Base-by-base conservation (phyloP, 2,113 vertebrate genomes). In the Lepisosteus oculatus region DNA sequence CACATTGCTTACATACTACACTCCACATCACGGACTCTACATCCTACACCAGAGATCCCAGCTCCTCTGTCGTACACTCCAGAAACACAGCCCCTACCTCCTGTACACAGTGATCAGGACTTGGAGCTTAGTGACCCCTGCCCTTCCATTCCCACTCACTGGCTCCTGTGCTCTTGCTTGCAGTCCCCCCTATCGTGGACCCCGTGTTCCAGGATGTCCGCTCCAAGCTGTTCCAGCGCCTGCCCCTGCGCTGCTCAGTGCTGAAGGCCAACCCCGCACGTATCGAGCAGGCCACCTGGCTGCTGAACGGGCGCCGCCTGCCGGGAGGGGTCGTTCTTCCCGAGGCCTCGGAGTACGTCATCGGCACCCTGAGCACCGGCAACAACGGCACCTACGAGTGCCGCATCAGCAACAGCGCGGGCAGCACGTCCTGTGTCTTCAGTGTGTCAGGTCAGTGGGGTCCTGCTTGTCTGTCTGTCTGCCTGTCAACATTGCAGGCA, bases 301-400 rank as follows among this genome's bases (percentile, higher is more conserved):
- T 87, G 66, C 93, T 94, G 76, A 96, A 95, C 0, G 93, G 93
- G 2, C 89, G 90, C 6, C 86, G 91, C 4, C 69, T 96, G 67
- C 86, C 81, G 0, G 90, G 90, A 67, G 89, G 92, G 0, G 84
- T 84, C 0, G 78, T 81, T 74, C 84, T 93, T 64, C 92, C 93
- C 66, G 95, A 95, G 72, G 90, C 86, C 51, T 95, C 95, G 0
- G 94, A 96, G 81, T 84, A 93, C 42, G 94, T 89, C 78, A 93
- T 99, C 69, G 94, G 95, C 71, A 85, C 84, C 0, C 82, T 98
- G 67, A 94, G 91, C 44, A 88, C 87, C 3, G 90, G 85, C 74
- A 97, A 88, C 77, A 97, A 95, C 0, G 97, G 97, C 59, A 90
- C 76, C 45, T 99, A 99, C 0, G 94, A 96, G 79, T 99, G 97